Evolutionary conservation across 2,797 vertebrate species (phyloP).

Genomic region (Trematomus bernacchii): DNA sequence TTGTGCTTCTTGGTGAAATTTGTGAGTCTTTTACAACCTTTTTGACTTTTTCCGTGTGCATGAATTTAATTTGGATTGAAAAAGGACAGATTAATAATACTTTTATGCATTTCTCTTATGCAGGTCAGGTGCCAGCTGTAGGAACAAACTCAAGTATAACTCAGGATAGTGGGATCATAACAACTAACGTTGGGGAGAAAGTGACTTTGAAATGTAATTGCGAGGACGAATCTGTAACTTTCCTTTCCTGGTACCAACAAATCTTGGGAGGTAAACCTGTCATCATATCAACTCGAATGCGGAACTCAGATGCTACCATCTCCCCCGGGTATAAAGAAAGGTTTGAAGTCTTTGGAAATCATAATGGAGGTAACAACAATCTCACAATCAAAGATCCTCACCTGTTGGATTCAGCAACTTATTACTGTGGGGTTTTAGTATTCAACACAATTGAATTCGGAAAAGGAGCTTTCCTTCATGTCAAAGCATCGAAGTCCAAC

Average conservation of each 20-base stretch:
- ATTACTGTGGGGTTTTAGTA: slow-evolving; percentile 70
- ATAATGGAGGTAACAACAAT: slow-evolving; percentile 9
- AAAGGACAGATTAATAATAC: background rate
- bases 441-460: slow-evolving; percentile 64
- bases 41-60: background rate
- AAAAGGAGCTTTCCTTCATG: slow-evolving; percentile 67
- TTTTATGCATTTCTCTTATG: background rate
- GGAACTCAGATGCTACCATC: background rate
- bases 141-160: background rate
- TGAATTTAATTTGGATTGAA: background rate
- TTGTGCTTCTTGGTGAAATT: slow-evolving; percentile 36
- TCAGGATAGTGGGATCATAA: slow-evolving; percentile 41
- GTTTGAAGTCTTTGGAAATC: slow-evolving; percentile 8
- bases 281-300: slow-evolving; percentile 62
- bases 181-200: slow-evolving; percentile 43
- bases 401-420: slow-evolving; percentile 63
- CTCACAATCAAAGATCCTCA: slow-evolving; percentile 59
- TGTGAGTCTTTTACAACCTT: slow-evolving; percentile 49
- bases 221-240: slow-evolving; percentile 33
- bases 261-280: slow-evolving; percentile 63
- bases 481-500: slow-evolving; percentile 44
- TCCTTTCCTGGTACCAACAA: slow-evolving; percentile 76
- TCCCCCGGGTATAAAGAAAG: slow-evolving; percentile 16
- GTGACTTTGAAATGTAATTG: slow-evolving; percentile 63
- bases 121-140: slow-evolving; percentile 27